phyloP scores from a whole-genome alignment of 1,140 invertebrate species.

The Drosophila lacteicornis region DNA sequence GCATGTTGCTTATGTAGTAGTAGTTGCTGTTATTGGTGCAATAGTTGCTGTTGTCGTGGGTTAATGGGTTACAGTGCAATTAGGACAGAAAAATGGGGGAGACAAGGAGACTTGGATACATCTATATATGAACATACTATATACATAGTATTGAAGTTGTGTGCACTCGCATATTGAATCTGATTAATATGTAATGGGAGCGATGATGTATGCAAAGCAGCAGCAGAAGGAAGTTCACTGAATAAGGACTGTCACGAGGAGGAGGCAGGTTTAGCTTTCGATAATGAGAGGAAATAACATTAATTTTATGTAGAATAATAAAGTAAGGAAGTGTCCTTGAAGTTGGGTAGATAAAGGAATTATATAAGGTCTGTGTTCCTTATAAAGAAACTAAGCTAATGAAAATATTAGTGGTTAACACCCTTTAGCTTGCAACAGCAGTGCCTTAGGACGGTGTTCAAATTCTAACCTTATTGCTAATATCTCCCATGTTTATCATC shows the following conservation, averaged over 20 bases:
- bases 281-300: not conserved
- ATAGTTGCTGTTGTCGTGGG: constrained; percentile 39
- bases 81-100: constrained; percentile 62
- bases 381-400: too few species aligned
- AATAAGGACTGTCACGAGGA: not conserved
- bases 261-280: not conserved
- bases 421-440: too few species aligned
- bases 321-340: too few species aligned
- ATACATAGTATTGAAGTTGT: not conserved
- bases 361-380: too few species aligned
- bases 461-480: too few species aligned
- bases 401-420: too few species aligned
- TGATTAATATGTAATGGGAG: constrained; percentile 52
- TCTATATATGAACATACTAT: too few species aligned
- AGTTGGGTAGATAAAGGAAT: too few species aligned
- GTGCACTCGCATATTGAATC: constrained; percentile 39
- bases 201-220: constrained; percentile 17
- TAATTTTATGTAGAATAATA: too few species aligned
- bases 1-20: constrained; percentile 17
- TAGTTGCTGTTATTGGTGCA: constrained; percentile 20
- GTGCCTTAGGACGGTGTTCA: too few species aligned
- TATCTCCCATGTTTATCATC: too few species aligned
- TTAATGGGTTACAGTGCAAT: constrained; percentile 82
- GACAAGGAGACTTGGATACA: not conserved
- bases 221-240: constrained; percentile 21